These are phyloP conservation scores for Zygogramma bicolorata DNA, from an alignment of 2,888 invertebrate genomes.

Conservation along the genomic window DNA sequence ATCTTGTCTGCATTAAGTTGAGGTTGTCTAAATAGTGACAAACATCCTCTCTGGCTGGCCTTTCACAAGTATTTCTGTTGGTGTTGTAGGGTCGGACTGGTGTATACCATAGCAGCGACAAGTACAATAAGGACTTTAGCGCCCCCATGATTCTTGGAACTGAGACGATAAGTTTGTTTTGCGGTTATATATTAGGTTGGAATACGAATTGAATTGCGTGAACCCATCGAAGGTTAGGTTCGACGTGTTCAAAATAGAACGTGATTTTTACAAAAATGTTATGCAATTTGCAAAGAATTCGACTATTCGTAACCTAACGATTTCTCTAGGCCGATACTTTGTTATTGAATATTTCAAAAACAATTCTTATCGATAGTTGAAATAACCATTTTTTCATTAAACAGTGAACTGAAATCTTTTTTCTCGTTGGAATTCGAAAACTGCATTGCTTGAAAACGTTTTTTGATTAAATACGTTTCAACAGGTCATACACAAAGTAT, in stretches of 20 bases:
- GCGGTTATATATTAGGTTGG: neutral
- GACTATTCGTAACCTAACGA: neutral
- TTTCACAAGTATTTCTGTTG: neutral
- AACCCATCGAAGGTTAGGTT: slow-evolving; percentile 16
- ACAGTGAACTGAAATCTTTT: too few relatives aligned
- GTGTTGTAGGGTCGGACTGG: slow-evolving; percentile 12
- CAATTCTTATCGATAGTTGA: neutral
- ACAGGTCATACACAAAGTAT: too few relatives aligned
- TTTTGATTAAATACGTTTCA: too few relatives aligned
- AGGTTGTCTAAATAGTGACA: slow-evolving; percentile 37
- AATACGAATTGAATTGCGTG: neutral
- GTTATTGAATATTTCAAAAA: neutral
- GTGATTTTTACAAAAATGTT: slow-evolving; percentile 1
- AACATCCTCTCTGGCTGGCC: neutral
- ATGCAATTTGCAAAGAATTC: neutral
- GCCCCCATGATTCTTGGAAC: slow-evolving; percentile 29
- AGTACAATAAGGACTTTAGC: slow-evolving; percentile 18
- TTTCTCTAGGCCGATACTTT: neutral
- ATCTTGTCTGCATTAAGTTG: slow-evolving; percentile 18
- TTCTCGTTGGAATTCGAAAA: too few relatives aligned
- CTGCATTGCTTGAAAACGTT: too few relatives aligned
- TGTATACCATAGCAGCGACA: slow-evolving; percentile 15
- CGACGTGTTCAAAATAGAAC: slow-evolving; percentile 5
- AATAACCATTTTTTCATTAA: too few relatives aligned
- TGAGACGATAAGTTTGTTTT: neutral